Conservation (phyloP, 2,888 invertebrate genomes). For the Synanthedon vespiformis region DNA sequence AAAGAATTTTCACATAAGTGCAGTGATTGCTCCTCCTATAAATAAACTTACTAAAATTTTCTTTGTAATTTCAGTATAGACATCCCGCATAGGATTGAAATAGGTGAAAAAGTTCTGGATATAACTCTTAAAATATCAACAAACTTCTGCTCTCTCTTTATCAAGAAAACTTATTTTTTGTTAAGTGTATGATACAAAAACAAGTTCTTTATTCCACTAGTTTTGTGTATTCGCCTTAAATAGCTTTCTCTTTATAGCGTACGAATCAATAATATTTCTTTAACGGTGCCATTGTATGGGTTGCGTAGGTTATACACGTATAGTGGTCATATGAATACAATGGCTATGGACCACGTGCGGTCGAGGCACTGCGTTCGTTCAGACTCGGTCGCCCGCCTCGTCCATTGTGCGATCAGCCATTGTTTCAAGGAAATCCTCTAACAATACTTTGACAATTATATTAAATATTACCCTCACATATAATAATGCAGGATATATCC, state of each 20-base stretch:
- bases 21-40: too few relatives aligned
- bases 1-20: too few relatives aligned
- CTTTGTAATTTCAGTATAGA: too few relatives aligned
- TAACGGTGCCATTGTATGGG: neutral
- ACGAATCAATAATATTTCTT: constrained; percentile 23
- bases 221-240: constrained; percentile 1
- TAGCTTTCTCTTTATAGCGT: constrained; percentile 2
- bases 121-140: too few relatives aligned
- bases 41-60: too few relatives aligned
- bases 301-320: constrained; percentile 19
- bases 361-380: constrained; percentile 11
- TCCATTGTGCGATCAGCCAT: constrained; percentile 53
- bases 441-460: constrained; percentile 49
- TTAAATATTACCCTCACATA: neutral
- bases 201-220: neutral
- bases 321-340: constrained; percentile 42
- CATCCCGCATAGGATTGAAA: too few relatives aligned
- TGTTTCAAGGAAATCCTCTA: constrained; percentile 58
- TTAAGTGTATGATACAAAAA: too few relatives aligned
- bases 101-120: too few relatives aligned
- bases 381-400: constrained; percentile 18
- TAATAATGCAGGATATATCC: too few relatives aligned
- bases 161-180: too few relatives aligned
- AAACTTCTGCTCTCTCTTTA: too few relatives aligned
- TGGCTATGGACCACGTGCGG: constrained; percentile 45